Base-by-base conservation (phyloP, 2,888 invertebrate genomes). In the Thera obeliscata region DNA sequence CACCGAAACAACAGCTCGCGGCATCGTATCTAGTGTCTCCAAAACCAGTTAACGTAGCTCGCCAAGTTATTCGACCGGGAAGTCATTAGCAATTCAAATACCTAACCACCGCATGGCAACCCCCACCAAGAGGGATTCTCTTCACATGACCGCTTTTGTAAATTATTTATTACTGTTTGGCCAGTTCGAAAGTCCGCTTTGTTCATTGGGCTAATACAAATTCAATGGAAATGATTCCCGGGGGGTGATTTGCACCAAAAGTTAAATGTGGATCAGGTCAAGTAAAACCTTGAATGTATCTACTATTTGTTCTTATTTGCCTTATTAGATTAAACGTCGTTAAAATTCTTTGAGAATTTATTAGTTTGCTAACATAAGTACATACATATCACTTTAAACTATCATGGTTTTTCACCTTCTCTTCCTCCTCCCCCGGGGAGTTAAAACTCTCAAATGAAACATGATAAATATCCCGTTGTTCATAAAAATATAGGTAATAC, bases 31-130 rank as follows among this genome's bases (percentile, higher is more conserved):
- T 77, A 80, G 78, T 85, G 84, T 84, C 85, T 81, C 81, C 75
- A 73, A 81, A 84, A 82, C 82, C 87, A 84, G 87, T 85, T 87
- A 87, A 78, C 81, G 78, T 75, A 74, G 78, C 79, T 82, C 80
- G 78, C 80, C 83, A 87, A 90, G 85, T 88, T 87, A 87, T 87
- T 87, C 85, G 83, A 81, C 82, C 81, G 82, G 82, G 85, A 82
- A 87, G 82, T 88, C 86, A 91, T 91, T 90, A 91, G 89, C 90
- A 90, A 90, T 90, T 89, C 90, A 90, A 90, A 91, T 90, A 89
- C 83, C 84, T 86, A 87, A 87, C 89, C 85, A 85, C 83, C 86
- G 86, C 87, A 82, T 85, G 84, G 84, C 80, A 81, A 79, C 83
- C 80, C 81, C 84, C 78, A 76, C 82, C 78, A 82, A 84, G 84